These are phyloP conservation scores for Euphysa ruthae DNA, from an alignment of 30 jellyfish, hydroid and myxozoan species.

Conservation along the genomic window DNA sequence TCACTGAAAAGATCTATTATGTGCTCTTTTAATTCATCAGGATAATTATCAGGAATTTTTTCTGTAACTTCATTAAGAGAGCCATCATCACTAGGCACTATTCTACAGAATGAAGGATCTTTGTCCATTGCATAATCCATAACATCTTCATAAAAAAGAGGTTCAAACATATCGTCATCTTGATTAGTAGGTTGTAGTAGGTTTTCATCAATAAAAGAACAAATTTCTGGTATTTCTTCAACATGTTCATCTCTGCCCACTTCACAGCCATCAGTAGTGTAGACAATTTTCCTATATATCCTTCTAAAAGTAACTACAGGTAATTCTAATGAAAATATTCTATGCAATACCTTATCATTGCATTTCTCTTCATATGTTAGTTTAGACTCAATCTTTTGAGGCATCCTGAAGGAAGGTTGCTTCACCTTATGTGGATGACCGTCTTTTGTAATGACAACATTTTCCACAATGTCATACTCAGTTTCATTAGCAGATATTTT, in stretches of 20 bases:
- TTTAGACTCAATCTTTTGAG: conserved; percentile 21
- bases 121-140: no score
- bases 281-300: conserved; percentile 37
- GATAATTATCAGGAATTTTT: background rate
- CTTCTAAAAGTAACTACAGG: conserved; percentile 44
- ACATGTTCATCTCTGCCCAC: conserved; percentile 22
- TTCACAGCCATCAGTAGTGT: conserved; percentile 44
- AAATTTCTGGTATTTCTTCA: no score
- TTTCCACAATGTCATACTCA: conserved; percentile 30
- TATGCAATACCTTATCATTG: conserved; percentile 35
- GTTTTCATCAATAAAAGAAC: no score
- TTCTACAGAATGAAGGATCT: no score
- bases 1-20: background rate
- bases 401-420: conserved; percentile 62
- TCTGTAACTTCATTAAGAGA: background rate
- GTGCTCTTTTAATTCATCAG: background rate
- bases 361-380: conserved; percentile 49
- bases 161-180: no score
- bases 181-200: conserved; percentile 19
- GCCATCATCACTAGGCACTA: no score
- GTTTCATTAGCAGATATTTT: no score
- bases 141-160: no score
- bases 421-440: conserved; percentile 35
- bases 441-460: conserved; percentile 26
- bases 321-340: conserved; percentile 21